Evolutionary conservation across 2,113 vertebrate species (phyloP).

Genomic region (Atlantisia rogersi): DNA sequence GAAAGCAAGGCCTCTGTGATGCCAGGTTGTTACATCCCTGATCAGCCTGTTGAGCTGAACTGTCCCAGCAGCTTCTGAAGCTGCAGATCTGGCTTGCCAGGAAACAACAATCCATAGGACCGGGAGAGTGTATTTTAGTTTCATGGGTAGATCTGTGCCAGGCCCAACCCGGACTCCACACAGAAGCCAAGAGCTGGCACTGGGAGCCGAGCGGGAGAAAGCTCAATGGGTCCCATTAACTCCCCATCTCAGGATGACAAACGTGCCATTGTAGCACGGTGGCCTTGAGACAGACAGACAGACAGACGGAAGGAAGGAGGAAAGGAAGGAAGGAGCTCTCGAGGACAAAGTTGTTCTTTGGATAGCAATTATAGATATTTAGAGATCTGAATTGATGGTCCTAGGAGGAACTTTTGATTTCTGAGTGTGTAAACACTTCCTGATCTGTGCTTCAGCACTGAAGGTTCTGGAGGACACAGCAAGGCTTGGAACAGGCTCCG

Average conservation of each 20-base stretch:
- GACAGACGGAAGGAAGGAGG: conserved; percentile 9
- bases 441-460: not conserved
- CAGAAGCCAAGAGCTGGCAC: not conserved
- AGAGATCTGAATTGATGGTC: conserved; percentile 21
- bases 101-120: not conserved
- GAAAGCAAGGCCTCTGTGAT: fast-evolving
- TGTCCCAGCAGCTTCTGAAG: not conserved
- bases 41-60: not conserved
- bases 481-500: not conserved
- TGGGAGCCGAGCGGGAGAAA: not conserved
- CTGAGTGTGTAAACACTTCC: not conserved
- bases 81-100: not conserved
- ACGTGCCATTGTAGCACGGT: not conserved
- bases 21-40: not conserved
- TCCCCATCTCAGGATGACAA: not conserved
- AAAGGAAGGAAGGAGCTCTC: conserved; percentile 37
- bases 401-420: conserved; percentile 7
- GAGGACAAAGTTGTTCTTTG: conserved; percentile 51
- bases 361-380: conserved; percentile 53
- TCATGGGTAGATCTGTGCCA: not conserved
- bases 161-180: not conserved
- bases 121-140: not conserved
- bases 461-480: not conserved
- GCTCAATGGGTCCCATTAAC: not conserved
- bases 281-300: not conserved